phyloP scores from a whole-genome alignment of 1,140 invertebrate species.

The Philotrypesis tridentata region DNA sequence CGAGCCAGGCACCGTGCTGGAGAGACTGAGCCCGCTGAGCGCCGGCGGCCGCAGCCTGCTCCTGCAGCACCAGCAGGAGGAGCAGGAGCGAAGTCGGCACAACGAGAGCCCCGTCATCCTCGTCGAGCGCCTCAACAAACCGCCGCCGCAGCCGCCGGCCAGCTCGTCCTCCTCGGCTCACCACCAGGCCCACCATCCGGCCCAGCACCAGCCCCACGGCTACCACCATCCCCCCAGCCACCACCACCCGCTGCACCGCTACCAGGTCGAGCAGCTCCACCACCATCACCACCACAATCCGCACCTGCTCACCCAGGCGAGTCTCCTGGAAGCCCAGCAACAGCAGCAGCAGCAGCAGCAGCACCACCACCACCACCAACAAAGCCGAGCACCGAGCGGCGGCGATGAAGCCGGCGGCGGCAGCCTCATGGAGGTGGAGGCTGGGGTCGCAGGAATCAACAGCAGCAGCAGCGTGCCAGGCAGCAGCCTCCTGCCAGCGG shows the following conservation, averaged over 20 bases:
- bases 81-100: conserved; percentile 70
- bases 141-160: conserved; percentile 57
- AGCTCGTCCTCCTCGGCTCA: conserved; percentile 54
- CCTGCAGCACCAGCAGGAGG: conserved; percentile 65
- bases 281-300: conserved; percentile 39
- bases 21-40: conserved; percentile 70
- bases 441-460: conserved; percentile 55
- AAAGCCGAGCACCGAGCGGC: conserved; percentile 42
- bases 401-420: conserved; percentile 64
- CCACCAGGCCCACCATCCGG: conserved; percentile 43
- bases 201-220: conserved; percentile 28
- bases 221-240: conserved; percentile 51
- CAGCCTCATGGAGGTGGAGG: conserved; percentile 69
- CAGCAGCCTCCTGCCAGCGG: conserved; percentile 53
- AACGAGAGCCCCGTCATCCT: conserved; percentile 72
- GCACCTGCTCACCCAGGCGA: conserved; percentile 44
- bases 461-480: conserved; percentile 47
- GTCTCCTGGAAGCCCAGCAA: conserved; percentile 48
- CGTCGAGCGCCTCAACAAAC: conserved; percentile 70
- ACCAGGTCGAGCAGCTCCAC: conserved; percentile 18
- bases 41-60: conserved; percentile 67
- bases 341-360: conserved; percentile 39
- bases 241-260: conserved; percentile 46
- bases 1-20: conserved; percentile 70
- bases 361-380: conserved; percentile 22